phyloP scores from a whole-genome alignment of 2,113 vertebrate genomes.

The Chlorodrepanis virens region DNA sequence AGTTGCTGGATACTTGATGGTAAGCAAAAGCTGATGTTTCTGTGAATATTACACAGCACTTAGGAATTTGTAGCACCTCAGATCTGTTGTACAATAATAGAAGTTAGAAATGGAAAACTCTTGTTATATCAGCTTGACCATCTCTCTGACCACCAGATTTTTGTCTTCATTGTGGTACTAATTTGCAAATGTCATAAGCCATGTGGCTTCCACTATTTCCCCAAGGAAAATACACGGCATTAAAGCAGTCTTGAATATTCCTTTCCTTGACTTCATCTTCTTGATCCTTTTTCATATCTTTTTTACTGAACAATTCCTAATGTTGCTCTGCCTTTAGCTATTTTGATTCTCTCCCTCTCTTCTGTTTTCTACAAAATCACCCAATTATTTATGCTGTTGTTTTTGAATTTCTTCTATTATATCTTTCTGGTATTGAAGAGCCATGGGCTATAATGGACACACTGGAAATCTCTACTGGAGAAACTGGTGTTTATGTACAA shows the following conservation, averaged over 20 bases:
- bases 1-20: background rate
- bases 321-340: background rate
- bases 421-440: background rate
- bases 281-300: background rate
- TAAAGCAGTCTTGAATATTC: background rate
- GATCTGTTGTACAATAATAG: background rate
- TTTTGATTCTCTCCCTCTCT: background rate
- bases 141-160: background rate
- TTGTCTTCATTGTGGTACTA: background rate
- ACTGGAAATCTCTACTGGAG: background rate
- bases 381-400: background rate
- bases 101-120: constrained; percentile 37
- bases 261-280: constrained; percentile 9
- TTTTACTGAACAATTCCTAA: background rate
- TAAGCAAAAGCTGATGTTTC: constrained; percentile 43
- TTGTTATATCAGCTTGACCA: background rate
- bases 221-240: background rate
- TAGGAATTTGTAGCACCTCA: constrained; percentile 31
- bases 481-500: background rate
- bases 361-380: background rate
- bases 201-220: background rate
- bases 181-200: constrained; percentile 6
- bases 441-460: background rate
- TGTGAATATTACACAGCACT: background rate
- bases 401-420: background rate